These are phyloP conservation scores for Anniella stebbinsi DNA, from an alignment of 2,797 vertebrate species.

Conservation along the genomic window DNA sequence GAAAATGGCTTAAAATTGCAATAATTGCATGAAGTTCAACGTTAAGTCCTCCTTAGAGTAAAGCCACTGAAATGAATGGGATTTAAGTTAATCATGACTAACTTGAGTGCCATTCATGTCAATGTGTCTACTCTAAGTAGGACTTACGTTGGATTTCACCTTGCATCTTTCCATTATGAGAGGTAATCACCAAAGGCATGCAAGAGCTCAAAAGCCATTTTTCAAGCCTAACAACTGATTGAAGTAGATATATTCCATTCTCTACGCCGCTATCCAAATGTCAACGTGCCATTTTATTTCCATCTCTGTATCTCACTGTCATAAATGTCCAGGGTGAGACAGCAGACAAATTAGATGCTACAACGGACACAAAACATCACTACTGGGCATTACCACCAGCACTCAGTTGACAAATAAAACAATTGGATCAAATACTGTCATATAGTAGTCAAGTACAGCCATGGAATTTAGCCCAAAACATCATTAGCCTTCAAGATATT, in stretches of 20 bases:
- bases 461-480: not conserved
- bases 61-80: no score
- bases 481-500: not conserved
- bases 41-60: no score
- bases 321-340: not conserved
- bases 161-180: not conserved
- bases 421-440: not conserved
- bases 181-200: not conserved
- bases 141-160: no score
- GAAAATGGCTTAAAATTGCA: not conserved
- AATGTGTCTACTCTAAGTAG: no score
- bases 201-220: not conserved
- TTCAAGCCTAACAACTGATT: not conserved
- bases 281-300: not conserved
- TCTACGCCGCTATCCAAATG: not conserved
- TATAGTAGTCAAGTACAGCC: not conserved
- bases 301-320: not conserved
- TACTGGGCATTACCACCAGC: not conserved
- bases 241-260: not conserved
- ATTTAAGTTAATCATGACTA: no score
- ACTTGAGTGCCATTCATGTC: no score
- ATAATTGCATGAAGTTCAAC: no score
- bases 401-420: not conserved
- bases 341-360: not conserved
- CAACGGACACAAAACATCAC: not conserved